These are phyloP conservation scores for Sarcophilus harrisii DNA, from an alignment of 2,797 vertebrate genomes.

Conservation along the genomic window DNA sequence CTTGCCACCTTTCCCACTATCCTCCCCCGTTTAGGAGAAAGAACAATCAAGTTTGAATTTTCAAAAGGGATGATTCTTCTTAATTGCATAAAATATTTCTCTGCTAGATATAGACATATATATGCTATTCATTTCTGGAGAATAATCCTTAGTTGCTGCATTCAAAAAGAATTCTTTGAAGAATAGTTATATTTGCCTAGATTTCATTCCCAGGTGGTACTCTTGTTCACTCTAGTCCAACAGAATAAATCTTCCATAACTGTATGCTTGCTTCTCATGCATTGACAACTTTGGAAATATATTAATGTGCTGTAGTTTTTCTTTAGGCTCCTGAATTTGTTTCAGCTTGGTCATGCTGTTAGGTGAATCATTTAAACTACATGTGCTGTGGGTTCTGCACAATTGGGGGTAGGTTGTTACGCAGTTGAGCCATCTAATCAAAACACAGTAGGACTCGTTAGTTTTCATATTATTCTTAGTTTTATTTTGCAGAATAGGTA, in stretches of 20 bases:
- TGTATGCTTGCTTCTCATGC: conserved; percentile 68
- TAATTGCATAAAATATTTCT: conserved; percentile 81
- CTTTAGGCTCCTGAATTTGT: conserved; percentile 49
- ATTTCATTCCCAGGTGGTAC: conserved; percentile 49
- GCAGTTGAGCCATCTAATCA: not conserved
- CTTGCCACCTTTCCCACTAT: not conserved
- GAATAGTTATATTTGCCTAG: conserved; percentile 16
- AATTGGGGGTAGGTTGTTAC: conserved; percentile 28
- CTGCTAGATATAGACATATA: conserved; percentile 75
- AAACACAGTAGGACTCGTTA: not conserved
- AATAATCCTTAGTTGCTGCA: conserved; percentile 49
- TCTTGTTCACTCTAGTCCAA: conserved; percentile 6
- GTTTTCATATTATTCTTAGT: conserved; percentile 7
- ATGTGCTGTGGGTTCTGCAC: conserved; percentile 51
- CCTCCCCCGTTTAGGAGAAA: not conserved
- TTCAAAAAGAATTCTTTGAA: conserved; percentile 43
- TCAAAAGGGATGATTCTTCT: conserved; percentile 80
- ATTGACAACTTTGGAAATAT: conserved; percentile 70
- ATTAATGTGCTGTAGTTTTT: conserved; percentile 49
- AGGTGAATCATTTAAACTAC: conserved; percentile 30
- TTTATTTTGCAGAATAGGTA: conserved; percentile 34
- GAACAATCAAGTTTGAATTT: conserved; percentile 77
- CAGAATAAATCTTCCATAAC: conserved; percentile 39
- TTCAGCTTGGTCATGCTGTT: conserved; percentile 3
- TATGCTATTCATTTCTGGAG: conserved; percentile 79